These are phyloP conservation scores for Lasioglossum albipes DNA, from an alignment of 1,140 invertebrate genomes.

Conservation along the genomic window DNA sequence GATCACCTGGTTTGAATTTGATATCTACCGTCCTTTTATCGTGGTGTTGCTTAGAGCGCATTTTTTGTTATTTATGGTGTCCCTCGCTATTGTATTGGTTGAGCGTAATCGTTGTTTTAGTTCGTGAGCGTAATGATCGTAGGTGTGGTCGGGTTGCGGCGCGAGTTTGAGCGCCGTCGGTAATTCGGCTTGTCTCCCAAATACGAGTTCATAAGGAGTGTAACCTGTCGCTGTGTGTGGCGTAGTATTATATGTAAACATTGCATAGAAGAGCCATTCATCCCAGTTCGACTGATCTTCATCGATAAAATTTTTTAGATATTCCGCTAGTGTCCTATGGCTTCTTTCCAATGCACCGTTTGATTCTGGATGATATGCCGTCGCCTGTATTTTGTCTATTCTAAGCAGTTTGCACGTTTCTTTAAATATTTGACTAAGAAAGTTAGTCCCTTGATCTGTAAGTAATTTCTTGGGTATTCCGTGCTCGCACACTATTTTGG, in stretches of 20 bases:
- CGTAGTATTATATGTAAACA: slow-evolving; percentile 14
- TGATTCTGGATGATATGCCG: slow-evolving; percentile 59
- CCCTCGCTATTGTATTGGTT: no score
- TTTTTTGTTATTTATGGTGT: no score
- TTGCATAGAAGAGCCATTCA: not conserved
- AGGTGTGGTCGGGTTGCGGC: no score
- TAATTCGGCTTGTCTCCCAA: not conserved
- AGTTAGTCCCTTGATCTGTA: slow-evolving; percentile 61
- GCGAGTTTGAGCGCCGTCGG: not conserved
- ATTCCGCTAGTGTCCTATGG: slow-evolving; percentile 41
- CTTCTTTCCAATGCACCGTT: slow-evolving; percentile 66
- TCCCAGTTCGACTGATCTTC: not conserved
- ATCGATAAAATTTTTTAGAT: not conserved
- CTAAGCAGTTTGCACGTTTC: slow-evolving; percentile 56
- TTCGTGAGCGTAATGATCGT: no score
- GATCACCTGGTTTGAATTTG: no score
- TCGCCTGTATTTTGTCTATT: slow-evolving; percentile 62
- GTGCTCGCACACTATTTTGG: slow-evolving; percentile 51
- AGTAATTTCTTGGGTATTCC: slow-evolving; percentile 59
- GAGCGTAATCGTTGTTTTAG: no score
- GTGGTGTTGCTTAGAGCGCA: no score
- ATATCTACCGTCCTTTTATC: no score
- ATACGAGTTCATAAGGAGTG: not conserved
- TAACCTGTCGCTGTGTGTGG: not conserved
- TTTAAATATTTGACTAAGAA: slow-evolving; percentile 53